A percentile compares a stretch with the other conserved stretches of the same genome.
Evolutionary conservation across 1,140 invertebrate species (phyloP).

Genomic region (Trichoplusia ni): DNA sequence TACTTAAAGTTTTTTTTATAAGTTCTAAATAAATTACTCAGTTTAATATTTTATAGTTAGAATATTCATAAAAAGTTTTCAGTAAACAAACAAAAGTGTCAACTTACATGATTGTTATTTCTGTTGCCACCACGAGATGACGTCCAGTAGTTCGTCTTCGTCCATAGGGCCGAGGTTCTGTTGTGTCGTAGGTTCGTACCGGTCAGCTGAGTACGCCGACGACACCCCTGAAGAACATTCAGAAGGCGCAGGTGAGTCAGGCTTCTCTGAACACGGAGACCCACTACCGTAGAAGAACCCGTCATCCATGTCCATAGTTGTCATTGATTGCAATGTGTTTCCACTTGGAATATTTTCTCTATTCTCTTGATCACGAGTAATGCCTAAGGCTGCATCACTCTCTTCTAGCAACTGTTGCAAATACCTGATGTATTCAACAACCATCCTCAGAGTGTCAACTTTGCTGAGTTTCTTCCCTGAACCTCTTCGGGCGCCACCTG

Average conservation of each 20-base stretch:
- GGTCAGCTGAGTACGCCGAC: slow-evolving; percentile 75
- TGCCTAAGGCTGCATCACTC: slow-evolving; percentile 77
- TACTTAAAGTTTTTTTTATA: neutral
- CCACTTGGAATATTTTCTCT: slow-evolving; percentile 73
- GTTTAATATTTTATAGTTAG: neutral
- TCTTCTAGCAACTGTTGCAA: slow-evolving; percentile 92
- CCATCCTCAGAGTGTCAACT: slow-evolving; percentile 96
- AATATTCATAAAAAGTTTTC: too few species aligned
- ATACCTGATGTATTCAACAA: slow-evolving; percentile 96
- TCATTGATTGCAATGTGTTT: slow-evolving; percentile 54
- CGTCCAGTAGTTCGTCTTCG: slow-evolving; percentile 92
- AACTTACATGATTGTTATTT: slow-evolving; percentile 76
- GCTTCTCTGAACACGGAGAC: slow-evolving; percentile 85
- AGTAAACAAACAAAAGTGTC: neutral
- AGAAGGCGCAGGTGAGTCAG: slow-evolving; percentile 88
- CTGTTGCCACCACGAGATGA: slow-evolving; percentile 92
- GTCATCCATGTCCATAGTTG: slow-evolving; percentile 75
- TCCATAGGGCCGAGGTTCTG: slow-evolving; percentile 85
- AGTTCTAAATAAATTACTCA: neutral
- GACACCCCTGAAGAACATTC: slow-evolving; percentile 85
- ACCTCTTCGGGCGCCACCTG: slow-evolving; percentile 85
- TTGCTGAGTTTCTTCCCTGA: slow-evolving; percentile 95
- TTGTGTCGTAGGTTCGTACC: slow-evolving; percentile 76
- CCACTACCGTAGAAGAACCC: slow-evolving; percentile 77
- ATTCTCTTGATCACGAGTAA: slow-evolving; percentile 72